These are phyloP conservation scores for Bufo gargarizans DNA, from an alignment of 2,113 vertebrate species.

Conservation along the genomic window DNA sequence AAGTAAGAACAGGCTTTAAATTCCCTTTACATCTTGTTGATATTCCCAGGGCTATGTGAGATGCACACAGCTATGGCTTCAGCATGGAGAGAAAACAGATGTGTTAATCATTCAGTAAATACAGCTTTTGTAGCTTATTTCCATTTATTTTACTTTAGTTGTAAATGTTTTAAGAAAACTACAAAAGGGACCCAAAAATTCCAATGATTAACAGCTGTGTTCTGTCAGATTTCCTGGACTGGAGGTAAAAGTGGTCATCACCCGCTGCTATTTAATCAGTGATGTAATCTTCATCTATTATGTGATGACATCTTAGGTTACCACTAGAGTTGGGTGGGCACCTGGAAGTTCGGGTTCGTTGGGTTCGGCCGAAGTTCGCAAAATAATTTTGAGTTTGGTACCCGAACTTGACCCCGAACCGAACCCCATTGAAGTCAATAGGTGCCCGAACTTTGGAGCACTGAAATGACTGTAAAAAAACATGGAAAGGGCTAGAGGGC, in stretches of 20 bases:
- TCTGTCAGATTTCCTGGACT: neutral
- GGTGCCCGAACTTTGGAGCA: too few species aligned
- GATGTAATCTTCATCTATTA: neutral
- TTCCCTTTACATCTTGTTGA: constrained; percentile 19
- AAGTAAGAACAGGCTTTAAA: constrained; percentile 25
- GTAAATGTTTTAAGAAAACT: neutral
- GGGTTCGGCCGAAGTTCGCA: too few species aligned
- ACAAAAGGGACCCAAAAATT: neutral
- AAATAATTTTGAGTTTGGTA: too few species aligned
- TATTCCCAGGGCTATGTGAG: constrained; percentile 8
- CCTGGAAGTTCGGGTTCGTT: too few species aligned
- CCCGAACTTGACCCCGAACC: too few species aligned
- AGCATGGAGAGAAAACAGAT: neutral
- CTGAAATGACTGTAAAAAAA: too few species aligned
- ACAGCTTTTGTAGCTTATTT: neutral
- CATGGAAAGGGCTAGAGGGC: too few species aligned
- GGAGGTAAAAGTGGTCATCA: neutral
- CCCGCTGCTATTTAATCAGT: neutral
- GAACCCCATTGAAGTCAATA: too few species aligned
- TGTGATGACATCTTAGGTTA: too few species aligned
- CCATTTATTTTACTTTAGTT: neutral
- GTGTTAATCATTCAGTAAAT: constrained; percentile 4
- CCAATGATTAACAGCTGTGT: neutral
- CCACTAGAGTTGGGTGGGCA: too few species aligned
- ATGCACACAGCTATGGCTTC: neutral